Evolutionary conservation across 2,113 vertebrate genomes (phyloP).

Genomic region (Passer domesticus): DNA sequence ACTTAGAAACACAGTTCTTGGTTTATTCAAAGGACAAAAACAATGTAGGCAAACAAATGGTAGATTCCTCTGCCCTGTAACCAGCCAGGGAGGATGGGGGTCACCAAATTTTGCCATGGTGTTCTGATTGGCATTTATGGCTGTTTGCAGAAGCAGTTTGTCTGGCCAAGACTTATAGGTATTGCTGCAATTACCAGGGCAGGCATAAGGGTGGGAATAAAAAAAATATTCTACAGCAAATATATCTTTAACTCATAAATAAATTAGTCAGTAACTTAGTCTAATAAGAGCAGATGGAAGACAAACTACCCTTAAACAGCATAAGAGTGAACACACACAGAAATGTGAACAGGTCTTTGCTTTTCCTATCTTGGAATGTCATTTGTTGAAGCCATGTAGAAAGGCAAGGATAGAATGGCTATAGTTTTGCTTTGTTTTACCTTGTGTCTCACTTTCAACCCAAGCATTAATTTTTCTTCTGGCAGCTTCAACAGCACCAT

Average conservation of each 20-base stretch:
- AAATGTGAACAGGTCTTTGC: neutral
- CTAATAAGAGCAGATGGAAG: neutral
- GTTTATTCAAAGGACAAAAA: neutral
- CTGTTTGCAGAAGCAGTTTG: neutral
- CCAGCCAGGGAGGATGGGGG: neutral
- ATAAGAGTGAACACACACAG: neutral
- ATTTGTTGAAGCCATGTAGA: neutral
- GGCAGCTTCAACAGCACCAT: slow-evolving; percentile 53
- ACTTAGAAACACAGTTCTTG: neutral
- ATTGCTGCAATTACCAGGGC: neutral
- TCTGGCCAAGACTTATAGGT: neutral
- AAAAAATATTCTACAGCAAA: neutral
- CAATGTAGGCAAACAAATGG: neutral
- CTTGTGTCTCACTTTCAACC: slow-evolving; percentile 76
- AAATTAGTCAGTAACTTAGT: neutral
- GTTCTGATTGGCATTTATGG: neutral
- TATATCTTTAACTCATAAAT: neutral
- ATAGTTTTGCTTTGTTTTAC: slow-evolving; percentile 40
- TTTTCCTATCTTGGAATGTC: neutral
- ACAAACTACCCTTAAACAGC: neutral
- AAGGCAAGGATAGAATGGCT: neutral
- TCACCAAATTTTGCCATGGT: neutral
- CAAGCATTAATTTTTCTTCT: slow-evolving; percentile 76
- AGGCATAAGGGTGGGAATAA: neutral
- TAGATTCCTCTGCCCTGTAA: neutral